phyloP scores from a whole-genome alignment of 2,888 invertebrate species.

The Sphinx pinastri region DNA sequence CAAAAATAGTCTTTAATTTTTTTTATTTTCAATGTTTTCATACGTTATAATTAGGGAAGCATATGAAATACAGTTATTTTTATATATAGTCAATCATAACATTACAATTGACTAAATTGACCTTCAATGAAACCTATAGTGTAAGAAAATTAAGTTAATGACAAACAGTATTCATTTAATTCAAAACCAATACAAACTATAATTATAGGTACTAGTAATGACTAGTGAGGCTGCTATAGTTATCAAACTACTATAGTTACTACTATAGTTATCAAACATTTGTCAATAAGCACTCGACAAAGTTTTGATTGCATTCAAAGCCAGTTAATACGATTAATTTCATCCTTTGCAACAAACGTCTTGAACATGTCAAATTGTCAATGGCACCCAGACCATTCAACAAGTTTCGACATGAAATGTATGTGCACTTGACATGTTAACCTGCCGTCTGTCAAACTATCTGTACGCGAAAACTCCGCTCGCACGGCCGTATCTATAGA shows the following conservation, averaged over 20 bases:
- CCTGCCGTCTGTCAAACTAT: conserved; percentile 81
- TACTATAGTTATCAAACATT: no score
- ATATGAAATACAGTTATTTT: background rate
- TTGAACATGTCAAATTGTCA: conserved; percentile 55
- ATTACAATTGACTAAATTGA: background rate
- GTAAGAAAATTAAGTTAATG: no score
- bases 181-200: no score
- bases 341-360: conserved; percentile 25
- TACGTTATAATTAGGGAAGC: background rate
- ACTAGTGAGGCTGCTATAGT: no score
- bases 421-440: conserved; percentile 80
- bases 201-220: background rate
- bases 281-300: background rate
- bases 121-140: background rate
- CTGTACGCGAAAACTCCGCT: conserved; percentile 43
- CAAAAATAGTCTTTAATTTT: no score
- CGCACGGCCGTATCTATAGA: conserved; percentile 29
- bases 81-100: background rate
- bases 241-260: no score
- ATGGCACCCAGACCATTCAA: conserved; percentile 68
- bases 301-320: conserved; percentile 15
- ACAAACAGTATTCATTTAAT: no score
- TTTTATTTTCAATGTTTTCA: no score
- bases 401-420: conserved; percentile 66
- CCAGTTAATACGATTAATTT: conserved; percentile 27